Conservation (phyloP, 2,888 invertebrate species). For the Rhagophthalmus giganteus region DNA sequence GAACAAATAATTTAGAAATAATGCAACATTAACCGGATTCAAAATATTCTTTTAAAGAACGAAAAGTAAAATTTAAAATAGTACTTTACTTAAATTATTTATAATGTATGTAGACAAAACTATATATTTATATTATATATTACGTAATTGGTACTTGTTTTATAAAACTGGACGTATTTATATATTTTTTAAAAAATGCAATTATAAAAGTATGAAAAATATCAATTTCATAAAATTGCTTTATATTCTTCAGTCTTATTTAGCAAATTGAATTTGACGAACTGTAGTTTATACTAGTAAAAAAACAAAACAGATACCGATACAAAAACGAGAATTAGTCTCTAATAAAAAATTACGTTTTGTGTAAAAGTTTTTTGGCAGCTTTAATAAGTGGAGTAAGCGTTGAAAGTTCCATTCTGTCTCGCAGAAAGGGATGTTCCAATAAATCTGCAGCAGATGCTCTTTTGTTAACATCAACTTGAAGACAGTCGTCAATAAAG, state of each 20-base stretch:
- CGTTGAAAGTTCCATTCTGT: slow-evolving; percentile 78
- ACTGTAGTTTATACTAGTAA: no score
- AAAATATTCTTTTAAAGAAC: no score
- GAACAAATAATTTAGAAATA: neutral
- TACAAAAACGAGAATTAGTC: no score
- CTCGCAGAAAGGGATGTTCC: slow-evolving; percentile 76
- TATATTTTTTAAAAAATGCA: neutral
- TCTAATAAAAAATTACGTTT: slow-evolving; percentile 48
- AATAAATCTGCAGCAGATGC: slow-evolving; percentile 78
- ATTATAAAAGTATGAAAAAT: slow-evolving; percentile 7
- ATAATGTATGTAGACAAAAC: no score
- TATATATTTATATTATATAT: no score
- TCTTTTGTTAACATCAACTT: slow-evolving; percentile 78
- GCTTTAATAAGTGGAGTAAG: slow-evolving; percentile 89
- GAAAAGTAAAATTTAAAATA: no score
- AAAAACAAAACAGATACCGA: no score
- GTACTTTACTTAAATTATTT: no score
- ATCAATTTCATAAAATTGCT: slow-evolving; percentile 1
- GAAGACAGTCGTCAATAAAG: slow-evolving; percentile 86
- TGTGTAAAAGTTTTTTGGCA: slow-evolving; percentile 82
- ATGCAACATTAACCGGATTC: no score
- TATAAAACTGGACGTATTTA: no score
- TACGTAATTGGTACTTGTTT: neutral
- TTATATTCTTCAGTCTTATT: slow-evolving; percentile 3
- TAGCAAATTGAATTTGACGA: neutral